Evolutionary conservation across 2,797 vertebrate species (phyloP).

Genomic region (Phyllotis vaccarum): DNA sequence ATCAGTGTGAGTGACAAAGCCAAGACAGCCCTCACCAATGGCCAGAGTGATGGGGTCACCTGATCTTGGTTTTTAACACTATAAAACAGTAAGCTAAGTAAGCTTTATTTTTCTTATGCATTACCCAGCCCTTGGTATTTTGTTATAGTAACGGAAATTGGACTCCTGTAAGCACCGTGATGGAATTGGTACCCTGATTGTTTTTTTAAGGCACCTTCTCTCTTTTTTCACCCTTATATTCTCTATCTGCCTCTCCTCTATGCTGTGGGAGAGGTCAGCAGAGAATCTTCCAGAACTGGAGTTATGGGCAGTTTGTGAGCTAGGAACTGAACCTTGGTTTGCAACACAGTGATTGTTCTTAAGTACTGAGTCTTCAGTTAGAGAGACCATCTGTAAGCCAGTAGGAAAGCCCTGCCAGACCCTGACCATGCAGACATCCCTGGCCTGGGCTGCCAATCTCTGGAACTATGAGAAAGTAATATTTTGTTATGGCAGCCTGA

Average conservation of each 20-base stretch:
- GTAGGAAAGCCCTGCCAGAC: neutral
- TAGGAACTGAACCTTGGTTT: neutral
- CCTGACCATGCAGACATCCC: neutral
- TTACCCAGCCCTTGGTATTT: neutral
- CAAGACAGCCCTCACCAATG: neutral
- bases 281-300: neutral
- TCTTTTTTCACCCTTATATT: neutral
- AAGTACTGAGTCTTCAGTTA: neutral
- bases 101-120: neutral
- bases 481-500: neutral
- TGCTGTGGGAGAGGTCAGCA: neutral
- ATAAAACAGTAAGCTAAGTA: neutral
- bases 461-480: slow-evolving; percentile 11
- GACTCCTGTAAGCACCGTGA: neutral
- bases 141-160: neutral
- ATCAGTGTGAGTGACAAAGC: neutral
- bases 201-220: neutral
- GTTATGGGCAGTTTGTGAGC: neutral
- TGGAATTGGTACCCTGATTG: neutral
- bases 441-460: neutral
- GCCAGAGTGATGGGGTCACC: neutral
- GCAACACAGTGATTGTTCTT: neutral
- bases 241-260: neutral
- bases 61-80: neutral
- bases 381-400: neutral